Conservation (phyloP, 2,888 invertebrate species). For the Mesodorylaimus sp. region DNA sequence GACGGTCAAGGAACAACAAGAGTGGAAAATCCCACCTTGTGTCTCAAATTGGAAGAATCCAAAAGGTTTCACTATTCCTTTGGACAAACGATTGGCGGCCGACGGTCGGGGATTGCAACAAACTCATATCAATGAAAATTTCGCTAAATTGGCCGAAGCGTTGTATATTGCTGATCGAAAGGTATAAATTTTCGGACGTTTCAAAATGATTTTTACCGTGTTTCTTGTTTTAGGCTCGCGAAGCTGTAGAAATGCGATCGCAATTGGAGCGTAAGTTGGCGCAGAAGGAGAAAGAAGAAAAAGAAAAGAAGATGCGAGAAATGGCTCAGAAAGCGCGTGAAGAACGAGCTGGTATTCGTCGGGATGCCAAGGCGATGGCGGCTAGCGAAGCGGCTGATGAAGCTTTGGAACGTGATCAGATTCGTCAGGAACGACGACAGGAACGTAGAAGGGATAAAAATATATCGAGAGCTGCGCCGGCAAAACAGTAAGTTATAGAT, state of each 20-base stretch:
- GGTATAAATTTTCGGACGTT: slow-evolving; percentile 25
- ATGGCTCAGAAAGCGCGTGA: slow-evolving; percentile 88
- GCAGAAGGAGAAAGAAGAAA: slow-evolving; percentile 92
- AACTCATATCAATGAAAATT: slow-evolving; percentile 92
- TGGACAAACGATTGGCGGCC: slow-evolving; percentile 91
- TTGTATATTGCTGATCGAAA: slow-evolving; percentile 92
- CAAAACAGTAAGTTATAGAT: slow-evolving; percentile 47
- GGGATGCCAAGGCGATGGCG: slow-evolving; percentile 28
- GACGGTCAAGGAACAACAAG: slow-evolving; percentile 93
- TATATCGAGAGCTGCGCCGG: slow-evolving; percentile 74
- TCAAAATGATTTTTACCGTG: slow-evolving; percentile 1
- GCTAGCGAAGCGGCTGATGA: slow-evolving; percentile 8
- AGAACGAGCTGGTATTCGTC: slow-evolving; percentile 64
- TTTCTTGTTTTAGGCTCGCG: slow-evolving; percentile 46
- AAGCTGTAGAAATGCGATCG: slow-evolving; percentile 87
- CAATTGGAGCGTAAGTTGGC: slow-evolving; percentile 87
- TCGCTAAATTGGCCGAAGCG: slow-evolving; percentile 91
- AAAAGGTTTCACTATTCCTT: slow-evolving; percentile 88
- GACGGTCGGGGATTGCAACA: slow-evolving; percentile 84
- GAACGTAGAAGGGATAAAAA: slow-evolving; percentile 54
- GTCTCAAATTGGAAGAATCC: slow-evolving; percentile 99
- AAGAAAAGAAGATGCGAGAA: slow-evolving; percentile 76
- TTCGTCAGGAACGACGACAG: slow-evolving; percentile 20
- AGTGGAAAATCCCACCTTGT: slow-evolving; percentile 98
- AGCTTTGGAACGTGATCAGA: slow-evolving; percentile 8